Conservation (phyloP, 1,140 invertebrate species). For the Arion vulgaris region DNA sequence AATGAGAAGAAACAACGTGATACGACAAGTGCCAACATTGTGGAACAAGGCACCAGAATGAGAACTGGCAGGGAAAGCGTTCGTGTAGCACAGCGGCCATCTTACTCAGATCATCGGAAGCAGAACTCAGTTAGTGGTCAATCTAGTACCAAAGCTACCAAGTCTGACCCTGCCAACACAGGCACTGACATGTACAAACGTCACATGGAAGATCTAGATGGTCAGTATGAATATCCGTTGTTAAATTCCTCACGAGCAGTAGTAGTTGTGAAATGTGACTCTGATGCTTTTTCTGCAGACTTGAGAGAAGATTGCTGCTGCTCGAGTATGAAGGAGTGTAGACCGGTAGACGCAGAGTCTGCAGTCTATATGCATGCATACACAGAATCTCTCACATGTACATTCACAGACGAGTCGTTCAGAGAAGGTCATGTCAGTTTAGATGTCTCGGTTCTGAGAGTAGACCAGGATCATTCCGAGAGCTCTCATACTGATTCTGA, state of each 20-base stretch:
- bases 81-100: neutral
- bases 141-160: neutral
- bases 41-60: neutral
- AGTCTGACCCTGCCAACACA: neutral
- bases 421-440: neutral
- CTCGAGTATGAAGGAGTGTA: neutral
- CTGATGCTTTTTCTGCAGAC: neutral
- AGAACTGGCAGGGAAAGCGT: neutral
- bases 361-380: neutral
- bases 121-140: neutral
- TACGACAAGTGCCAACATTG: neutral
- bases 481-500: neutral
- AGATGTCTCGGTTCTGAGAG: neutral
- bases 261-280: neutral
- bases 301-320: neutral
- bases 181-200: neutral
- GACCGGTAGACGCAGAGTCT: neutral
- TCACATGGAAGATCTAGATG: neutral
- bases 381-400: neutral
- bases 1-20: neutral
- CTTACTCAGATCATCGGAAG: neutral
- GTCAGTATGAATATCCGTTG: neutral
- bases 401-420: neutral
- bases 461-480: neutral
- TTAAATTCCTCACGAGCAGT: neutral